phyloP scores from a whole-genome alignment of 1,140 invertebrate species.

The Solen grandis region DNA sequence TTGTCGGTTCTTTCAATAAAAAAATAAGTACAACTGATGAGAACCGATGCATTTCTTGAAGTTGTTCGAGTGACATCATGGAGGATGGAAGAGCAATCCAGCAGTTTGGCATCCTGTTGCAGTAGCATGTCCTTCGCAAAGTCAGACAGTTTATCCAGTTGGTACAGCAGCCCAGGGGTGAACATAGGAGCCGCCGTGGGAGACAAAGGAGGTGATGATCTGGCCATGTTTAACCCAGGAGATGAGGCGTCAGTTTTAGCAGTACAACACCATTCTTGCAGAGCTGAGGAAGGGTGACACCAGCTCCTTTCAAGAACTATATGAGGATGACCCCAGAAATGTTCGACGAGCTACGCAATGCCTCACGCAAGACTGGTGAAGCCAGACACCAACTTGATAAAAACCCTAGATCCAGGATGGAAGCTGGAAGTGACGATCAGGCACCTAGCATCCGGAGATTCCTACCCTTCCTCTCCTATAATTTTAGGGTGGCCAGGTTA shows the following conservation, averaged over 20 bases:
- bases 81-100: too few species aligned
- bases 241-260: too few species aligned
- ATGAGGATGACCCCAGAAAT: slow-evolving; percentile 48
- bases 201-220: too few species aligned
- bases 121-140: slow-evolving; percentile 23
- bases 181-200: too few species aligned
- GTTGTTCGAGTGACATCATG: too few species aligned
- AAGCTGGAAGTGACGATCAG: slow-evolving; percentile 38
- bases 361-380: slow-evolving; percentile 6
- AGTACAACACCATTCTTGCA: too few species aligned
- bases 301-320: slow-evolving; percentile 48
- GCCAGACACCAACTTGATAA: slow-evolving; percentile 32
- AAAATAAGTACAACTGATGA: too few species aligned
- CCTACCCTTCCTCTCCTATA: slow-evolving; percentile 40
- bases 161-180: slow-evolving; percentile 23
- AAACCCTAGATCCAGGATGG: slow-evolving; percentile 33
- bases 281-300: slow-evolving; percentile 38
- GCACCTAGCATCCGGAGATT: slow-evolving; percentile 43
- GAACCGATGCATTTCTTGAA: too few species aligned
- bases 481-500: slow-evolving; percentile 5
- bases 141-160: too few species aligned
- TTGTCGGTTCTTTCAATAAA: too few species aligned
- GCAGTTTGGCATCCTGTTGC: slow-evolving; percentile 31
- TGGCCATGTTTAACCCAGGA: too few species aligned
- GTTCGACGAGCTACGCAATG: slow-evolving; percentile 38